Evolutionary conservation across 2,113 vertebrate species (phyloP), one percentile per base, ranked within the genome.

Genomic region (Myocastor coypus): DNA sequence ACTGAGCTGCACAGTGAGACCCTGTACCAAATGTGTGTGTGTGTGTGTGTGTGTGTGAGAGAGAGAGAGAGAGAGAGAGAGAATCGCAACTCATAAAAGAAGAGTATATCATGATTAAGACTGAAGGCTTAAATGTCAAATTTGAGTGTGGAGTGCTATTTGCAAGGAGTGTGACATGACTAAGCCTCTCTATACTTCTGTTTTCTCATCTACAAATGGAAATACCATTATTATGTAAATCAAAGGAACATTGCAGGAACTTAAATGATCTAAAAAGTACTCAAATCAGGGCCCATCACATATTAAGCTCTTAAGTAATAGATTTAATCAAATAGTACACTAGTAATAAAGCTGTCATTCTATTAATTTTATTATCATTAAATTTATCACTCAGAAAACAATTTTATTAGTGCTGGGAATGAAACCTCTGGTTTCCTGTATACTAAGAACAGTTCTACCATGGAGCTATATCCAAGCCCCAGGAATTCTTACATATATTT

Each of bases 341-440:
- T 68, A 86, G 46, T 61, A 63, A 19, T 10, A 83, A 86, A 19
- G 24, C 12, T 69, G 59, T 82, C 75, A 77, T 22, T 87, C 11
- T 68, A 61, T 30, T 77, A 24, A 75, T 78, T 87, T 94, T 50
- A 75, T 87, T 34, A 87, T 83, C 50, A 71, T 55, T 84, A 87
- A 94, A 77, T 61, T 78, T n/a, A 42, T 42, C 34, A 71, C 42
- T 88, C 69, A 52, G 59, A 83, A 87, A 91, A 78, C 34, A 69
- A 69, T 83, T 63, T 92, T 71, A 71, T 80, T 46, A 55, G 7
- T n/a, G 19, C 78, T n/a, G 37, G 32, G 22, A 1, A 73, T 73
- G 42, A 20, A 73, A 73, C 22, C 37, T 42, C 12, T 22, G 20
- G 9, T 73, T 42, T 73, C 71, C 37, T 19, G 20, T 7, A 73